These are phyloP conservation scores for human DNA, from an alignment of 2,113 vertebrate genomes.

Conservation along the genomic window DNA sequence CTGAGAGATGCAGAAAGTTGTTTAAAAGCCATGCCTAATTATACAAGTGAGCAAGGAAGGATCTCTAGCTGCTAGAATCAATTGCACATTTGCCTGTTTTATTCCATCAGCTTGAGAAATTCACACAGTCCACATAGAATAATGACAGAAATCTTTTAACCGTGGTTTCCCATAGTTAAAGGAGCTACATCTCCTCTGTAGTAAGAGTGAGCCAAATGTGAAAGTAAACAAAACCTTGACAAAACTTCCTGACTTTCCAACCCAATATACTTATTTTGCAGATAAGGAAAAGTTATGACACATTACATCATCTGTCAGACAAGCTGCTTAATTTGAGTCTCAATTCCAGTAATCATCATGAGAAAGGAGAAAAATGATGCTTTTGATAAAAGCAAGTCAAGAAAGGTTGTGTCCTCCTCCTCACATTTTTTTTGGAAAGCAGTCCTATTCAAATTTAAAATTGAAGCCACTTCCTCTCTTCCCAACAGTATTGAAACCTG, in stretches of 20 bases:
- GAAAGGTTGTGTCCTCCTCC: constrained; percentile 16
- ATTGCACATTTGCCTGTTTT: not conserved
- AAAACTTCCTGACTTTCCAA: constrained; percentile 50
- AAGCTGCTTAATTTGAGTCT: not conserved
- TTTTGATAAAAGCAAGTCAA: constrained; percentile 51
- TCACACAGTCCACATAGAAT: not conserved
- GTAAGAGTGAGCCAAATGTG: not conserved
- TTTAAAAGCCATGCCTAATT: not conserved
- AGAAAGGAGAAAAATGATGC: not conserved
- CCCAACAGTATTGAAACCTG: not conserved
- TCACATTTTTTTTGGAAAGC: constrained; percentile 52
- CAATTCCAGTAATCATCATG: constrained; percentile 15
- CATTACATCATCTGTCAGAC: not conserved
- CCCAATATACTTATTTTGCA: not conserved
- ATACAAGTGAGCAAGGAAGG: not conserved
- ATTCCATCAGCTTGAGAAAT: not conserved
- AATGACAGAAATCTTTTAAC: constrained; percentile 13
- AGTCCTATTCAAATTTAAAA: constrained; percentile 25
- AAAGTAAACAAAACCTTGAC: constrained; percentile 44
- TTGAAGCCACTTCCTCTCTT: not conserved
- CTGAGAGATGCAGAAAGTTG: not conserved
- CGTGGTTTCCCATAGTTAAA: not conserved
- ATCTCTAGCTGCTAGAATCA: not conserved
- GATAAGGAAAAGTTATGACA: not conserved
- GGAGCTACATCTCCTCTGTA: not conserved